Base-by-base conservation (phyloP, 2,797 vertebrate species). In the Anguilla pacifica region DNA sequence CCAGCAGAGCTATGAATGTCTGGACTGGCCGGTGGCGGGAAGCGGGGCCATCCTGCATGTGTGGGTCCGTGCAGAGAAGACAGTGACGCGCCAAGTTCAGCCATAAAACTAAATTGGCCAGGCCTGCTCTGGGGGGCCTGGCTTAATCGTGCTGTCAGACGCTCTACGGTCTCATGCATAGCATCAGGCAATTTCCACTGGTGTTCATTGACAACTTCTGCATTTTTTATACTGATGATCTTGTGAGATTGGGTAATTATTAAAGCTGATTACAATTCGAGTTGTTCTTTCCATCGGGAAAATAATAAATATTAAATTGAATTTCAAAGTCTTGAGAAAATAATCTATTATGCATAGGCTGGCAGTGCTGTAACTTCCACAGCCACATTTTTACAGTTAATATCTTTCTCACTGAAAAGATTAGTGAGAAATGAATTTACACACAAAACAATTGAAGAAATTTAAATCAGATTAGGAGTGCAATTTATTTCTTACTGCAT, bases 121-220 rank as follows among this genome's bases (percentile, higher is more conserved):
- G 89, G 91, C 82, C 91, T 90, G 86, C 87, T 84, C 87, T 59
- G 89, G 85, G 64, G 87, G 77, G 11, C 46, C 79, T 61, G 83
- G 88, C 87, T 89, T 92, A 93, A 93, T 93, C 88, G 87, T 87
- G 92, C 91, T 91, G 91, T 94, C 93, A 93, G 93, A 93, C 92
- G 92, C 89, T 89, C 13, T 57, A 15, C 13, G 13, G 55, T 57
- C 51, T 51, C 51, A 6, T 61, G 13, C 61, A 7, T 67, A 67
- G 1, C 61, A 67, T n/a, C 61, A 67, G 61, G 25, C 61, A 9
- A 17, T 1, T 57, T 11, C 2, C 55, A 57, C 4, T 67, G 61
- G 25, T 67, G 22, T 67, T 11, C 10, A 57, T 57, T 39, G 28
- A 77, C 72, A 77, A 31, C 35, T 13, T 31, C 0, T 77, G 72